Evolutionary conservation across 2,888 invertebrate genomes (phyloP), one percentile per base, ranked within the genome.

Genomic region (Colletes collaris): DNA sequence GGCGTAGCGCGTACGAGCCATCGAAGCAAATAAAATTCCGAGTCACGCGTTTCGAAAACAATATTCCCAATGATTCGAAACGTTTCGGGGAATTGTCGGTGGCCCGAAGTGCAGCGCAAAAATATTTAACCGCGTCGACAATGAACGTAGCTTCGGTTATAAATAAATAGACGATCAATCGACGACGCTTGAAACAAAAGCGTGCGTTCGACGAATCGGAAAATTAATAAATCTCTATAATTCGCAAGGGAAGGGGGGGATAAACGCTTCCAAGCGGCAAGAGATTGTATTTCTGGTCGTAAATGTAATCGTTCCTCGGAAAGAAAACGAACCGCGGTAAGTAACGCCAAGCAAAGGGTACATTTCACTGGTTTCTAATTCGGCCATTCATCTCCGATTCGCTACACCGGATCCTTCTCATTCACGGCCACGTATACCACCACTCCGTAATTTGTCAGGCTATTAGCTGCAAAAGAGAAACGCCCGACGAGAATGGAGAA

Each of bases 381-480:
- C 46, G 46, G 19, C 60, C 46, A 60, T 60, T 60, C 27, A 6
- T 11, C 46, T 46, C 60, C 46, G 19, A 60, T 60, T 60, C 60
- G 46, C 46, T 3, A 19, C 60, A 4, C 19, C 13, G 27, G 11
- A 44, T 46, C 46, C 13, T 60, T 60, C 44, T 46, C 46, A 40
- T 27, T 60, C 46, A 46, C 11, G 60, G 60, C 13, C 60, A 44
- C 27, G 27, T 5, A 0, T 5, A 13, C 19, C 44, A 46, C 4
- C 60, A 44, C 44, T 11, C 40, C 46, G 46, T 13, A 19, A 60
- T 60, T 60, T 60, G 66, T 55, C 73, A 67, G 27, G 67, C 66
- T 74, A 74, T 74, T 74, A 74, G 60, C 60, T 56, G 52, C 7
- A 58, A 52, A 46, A 73, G 66, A 66, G 65, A 60, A 44, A 40